Evolutionary conservation across 2,113 vertebrate genomes (phyloP), one percentile per base, ranked within the genome.

Genomic region (Tragelaphus strepsiceros): DNA sequence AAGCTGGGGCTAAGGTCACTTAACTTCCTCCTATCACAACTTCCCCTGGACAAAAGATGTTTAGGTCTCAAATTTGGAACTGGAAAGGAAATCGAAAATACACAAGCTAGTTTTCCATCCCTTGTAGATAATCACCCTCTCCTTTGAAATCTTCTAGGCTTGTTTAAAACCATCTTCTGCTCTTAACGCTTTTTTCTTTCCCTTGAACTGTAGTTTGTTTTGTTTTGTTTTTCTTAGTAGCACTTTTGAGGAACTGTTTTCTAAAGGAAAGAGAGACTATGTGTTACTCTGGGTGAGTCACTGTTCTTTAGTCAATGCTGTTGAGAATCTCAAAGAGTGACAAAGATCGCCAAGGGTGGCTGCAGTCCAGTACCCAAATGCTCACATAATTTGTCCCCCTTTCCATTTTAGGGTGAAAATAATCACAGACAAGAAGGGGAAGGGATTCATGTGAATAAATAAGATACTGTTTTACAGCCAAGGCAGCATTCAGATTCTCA

Each of bases 391-490:
- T 94, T 32, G 13, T 59, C 35, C 58, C 46, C 61, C 19, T 83
- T 90, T 97, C 92, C 96, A 97, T 88, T 90, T 98, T 95, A 90
- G 30, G 88, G 94, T 96, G 90, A 97, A 97, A 96, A 90, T 95
- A 92, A 92, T 90, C 94, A 97, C 71, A 80, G 58, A 84, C 83
- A 35, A 96, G 88, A 97, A 58, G 35, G 87, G 95, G 83, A 89
- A 77, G 58, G 88, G 92, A 96, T 88, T 97, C 97, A 97, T 97
- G 97, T 77, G 95, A 98, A 98, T 98, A 98, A 98, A 95, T 98
- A 98, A 98, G 94, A 98, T 97, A 96, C 96, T 98, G 88, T 97
- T 91, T 98, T 97, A 59, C 51, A 94, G 97, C 94, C 98, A 98
- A 97, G 92, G 86, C 94, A 92, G 94, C 94, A 87, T 94, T 95